These are phyloP conservation scores for Halcyon malimbica DNA, from an alignment of 2,113 vertebrate species.

Conservation along the genomic window DNA sequence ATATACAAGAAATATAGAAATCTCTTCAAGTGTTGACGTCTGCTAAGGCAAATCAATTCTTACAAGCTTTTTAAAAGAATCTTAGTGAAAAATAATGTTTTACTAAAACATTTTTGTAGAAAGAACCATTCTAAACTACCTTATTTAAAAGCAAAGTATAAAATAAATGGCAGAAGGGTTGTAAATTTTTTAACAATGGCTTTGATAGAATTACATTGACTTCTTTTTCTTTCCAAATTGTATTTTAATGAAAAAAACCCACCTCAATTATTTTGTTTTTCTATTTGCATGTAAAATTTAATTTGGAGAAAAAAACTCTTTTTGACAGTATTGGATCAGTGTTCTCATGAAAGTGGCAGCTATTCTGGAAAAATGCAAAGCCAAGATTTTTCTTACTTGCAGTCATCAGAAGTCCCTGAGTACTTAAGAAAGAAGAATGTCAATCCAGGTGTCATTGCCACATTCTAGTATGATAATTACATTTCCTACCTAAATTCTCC, in stretches of 20 bases:
- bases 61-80: neutral
- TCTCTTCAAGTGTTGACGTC: neutral
- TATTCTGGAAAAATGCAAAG: neutral
- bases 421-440: neutral
- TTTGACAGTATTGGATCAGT: neutral
- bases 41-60: neutral
- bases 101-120: neutral
- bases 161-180: neutral
- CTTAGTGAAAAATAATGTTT: neutral
- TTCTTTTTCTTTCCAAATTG: neutral
- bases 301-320: neutral
- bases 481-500: neutral
- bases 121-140: neutral
- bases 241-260: neutral
- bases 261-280: neutral
- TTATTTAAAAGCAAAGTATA: neutral
- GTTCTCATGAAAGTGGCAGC: neutral
- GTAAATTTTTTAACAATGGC: neutral
- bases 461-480: neutral
- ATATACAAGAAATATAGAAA: neutral
- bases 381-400: neutral
- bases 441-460: neutral
- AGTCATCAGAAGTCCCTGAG: neutral
- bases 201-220: neutral
- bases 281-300: neutral